Evolutionary conservation across 1,140 invertebrate genomes (phyloP).

Genomic region (Drosophila watanabei): DNA sequence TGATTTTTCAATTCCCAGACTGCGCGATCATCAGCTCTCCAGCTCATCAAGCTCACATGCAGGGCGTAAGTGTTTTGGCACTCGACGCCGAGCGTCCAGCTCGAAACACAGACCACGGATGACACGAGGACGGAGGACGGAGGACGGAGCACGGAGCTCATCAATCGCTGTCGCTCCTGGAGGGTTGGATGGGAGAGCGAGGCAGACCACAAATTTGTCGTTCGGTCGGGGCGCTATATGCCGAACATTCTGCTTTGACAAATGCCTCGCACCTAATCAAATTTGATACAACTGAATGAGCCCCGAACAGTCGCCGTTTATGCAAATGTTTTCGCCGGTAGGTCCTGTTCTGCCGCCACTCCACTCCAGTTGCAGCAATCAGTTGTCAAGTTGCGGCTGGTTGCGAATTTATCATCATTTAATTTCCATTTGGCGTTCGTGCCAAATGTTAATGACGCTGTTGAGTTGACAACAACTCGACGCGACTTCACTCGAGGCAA

Average conservation of each 20-base stretch:
- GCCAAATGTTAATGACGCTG: conserved; percentile 81
- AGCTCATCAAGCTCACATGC: conserved; percentile 37
- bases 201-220: conserved; percentile 54
- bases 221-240: conserved; percentile 43
- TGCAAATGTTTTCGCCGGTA: conserved; percentile 46
- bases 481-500: conserved; percentile 47
- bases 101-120: conserved; percentile 21
- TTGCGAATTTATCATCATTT: conserved; percentile 84
- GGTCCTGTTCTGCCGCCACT: conserved; percentile 25
- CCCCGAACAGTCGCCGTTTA: conserved; percentile 56
- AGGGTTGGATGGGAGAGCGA: conserved; percentile 41
- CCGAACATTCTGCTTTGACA: conserved; percentile 57
- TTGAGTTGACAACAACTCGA: conserved; percentile 80
- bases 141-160: conserved; percentile 18
- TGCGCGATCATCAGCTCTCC: conserved; percentile 30
- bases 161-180: conserved; percentile 57
- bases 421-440: conserved; percentile 83
- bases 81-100: conserved; percentile 62
- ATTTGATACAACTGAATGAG: conserved; percentile 80
- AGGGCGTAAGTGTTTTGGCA: conserved; percentile 71
- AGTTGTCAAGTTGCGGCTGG: conserved; percentile 71
- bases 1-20: conserved; percentile 41
- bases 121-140: conserved; percentile 4
- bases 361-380: conserved; percentile 47
- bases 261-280: conserved; percentile 82